phyloP scores from a whole-genome alignment of 2,888 invertebrate genomes.

The Melinopterus prodromus region DNA sequence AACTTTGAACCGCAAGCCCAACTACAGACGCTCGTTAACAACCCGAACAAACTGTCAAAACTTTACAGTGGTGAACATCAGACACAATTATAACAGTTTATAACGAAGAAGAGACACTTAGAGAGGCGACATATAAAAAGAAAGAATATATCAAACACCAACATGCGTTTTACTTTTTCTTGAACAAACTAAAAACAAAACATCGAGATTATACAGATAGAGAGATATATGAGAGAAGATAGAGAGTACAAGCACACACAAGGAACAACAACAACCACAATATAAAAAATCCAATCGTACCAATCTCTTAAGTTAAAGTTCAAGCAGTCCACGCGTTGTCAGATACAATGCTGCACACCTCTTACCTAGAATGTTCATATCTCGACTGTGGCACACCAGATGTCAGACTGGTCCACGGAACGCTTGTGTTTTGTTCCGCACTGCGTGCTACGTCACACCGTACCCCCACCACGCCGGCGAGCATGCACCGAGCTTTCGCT shows the following conservation, averaged over 20 bases:
- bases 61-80: slow-evolving; percentile 20
- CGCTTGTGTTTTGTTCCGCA: slow-evolving; percentile 61
- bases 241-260: slow-evolving; percentile 32
- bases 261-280: slow-evolving; percentile 36
- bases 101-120: too few relatives aligned
- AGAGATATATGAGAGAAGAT: slow-evolving; percentile 24
- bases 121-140: slow-evolving; percentile 16
- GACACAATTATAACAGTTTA: slow-evolving; percentile 34
- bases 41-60: neutral
- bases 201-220: slow-evolving; percentile 33
- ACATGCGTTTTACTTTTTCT: neutral
- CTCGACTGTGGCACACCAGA: slow-evolving; percentile 61
- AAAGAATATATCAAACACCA: slow-evolving; percentile 14
- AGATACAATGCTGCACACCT: slow-evolving; percentile 38
- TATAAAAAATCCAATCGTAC: slow-evolving; percentile 56
- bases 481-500: slow-evolving; percentile 32
- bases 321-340: slow-evolving; percentile 44
- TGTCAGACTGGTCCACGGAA: slow-evolving; percentile 58
- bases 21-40: neutral
- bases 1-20: neutral
- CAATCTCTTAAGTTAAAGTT: slow-evolving; percentile 49
- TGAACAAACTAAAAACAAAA: slow-evolving; percentile 21
- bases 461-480: slow-evolving; percentile 44
- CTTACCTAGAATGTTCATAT: slow-evolving; percentile 63
- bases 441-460: slow-evolving; percentile 59